Evolutionary conservation across 2,113 vertebrate genomes (phyloP).

Genomic region (Ailurus styani): DNA sequence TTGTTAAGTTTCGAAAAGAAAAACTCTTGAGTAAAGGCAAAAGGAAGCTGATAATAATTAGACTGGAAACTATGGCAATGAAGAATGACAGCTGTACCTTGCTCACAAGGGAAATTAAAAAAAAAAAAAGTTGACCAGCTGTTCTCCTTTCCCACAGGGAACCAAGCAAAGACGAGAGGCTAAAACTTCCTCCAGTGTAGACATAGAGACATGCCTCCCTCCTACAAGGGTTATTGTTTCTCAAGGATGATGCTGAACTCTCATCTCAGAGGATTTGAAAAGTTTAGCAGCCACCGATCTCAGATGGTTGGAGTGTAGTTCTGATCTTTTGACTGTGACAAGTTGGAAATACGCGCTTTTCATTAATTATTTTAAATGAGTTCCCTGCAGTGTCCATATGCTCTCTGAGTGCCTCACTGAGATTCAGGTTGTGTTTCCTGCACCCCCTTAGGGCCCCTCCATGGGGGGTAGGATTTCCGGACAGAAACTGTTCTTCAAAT

Average conservation of each 20-base stretch:
- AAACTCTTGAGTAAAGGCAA: not conserved
- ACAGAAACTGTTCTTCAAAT: constrained; percentile 27
- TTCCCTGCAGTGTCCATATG: not conserved
- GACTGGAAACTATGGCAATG: not conserved
- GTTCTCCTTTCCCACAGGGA: not conserved
- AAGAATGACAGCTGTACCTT: not conserved
- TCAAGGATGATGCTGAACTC: not conserved
- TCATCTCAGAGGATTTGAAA: not conserved
- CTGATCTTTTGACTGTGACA: not conserved
- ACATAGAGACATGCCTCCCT: not conserved
- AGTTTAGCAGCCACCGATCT: not conserved
- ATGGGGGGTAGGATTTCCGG: not conserved
- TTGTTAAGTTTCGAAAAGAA: not conserved
- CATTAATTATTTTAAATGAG: constrained; percentile 17
- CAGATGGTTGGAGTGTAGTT: not conserved
- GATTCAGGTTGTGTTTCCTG: not conserved
- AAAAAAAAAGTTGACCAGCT: not conserved
- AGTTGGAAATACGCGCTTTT: not conserved
- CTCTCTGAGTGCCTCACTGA: not conserved
- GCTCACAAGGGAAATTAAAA: not conserved
- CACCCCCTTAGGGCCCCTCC: not conserved
- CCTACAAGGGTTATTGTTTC: not conserved
- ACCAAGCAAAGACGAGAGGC: not conserved
- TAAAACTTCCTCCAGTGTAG: not conserved
- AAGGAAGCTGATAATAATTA: not conserved